Evolutionary conservation across 2,888 invertebrate genomes (phyloP), one percentile per base, ranked within the genome.

Genomic region (Leptothorax acervorum): DNA sequence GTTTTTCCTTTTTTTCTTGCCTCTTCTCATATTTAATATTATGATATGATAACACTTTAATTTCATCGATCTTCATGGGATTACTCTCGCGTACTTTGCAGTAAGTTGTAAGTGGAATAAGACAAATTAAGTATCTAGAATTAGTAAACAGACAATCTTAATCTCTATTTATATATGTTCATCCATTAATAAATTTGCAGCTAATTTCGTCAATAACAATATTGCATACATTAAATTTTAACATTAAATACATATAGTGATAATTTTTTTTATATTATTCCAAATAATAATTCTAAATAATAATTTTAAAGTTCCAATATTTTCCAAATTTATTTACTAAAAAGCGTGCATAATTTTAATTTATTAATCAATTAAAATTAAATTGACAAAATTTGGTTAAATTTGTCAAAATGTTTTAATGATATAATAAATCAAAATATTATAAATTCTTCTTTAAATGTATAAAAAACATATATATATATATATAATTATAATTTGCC

Each of bases 51-150:
- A 15, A 15, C 6, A 4, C 8, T 12, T 23, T 62, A 5, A 76
- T n/a, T 39, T 6, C 23, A 28, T 53, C 6, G 0, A 9, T 5
- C 55, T 60, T 63, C 18, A 63, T 15, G n/a, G 1, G 18, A 60
- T 68, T 4, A 60, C 0, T 42, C 2, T 12, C 15, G 8, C 31
- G 42, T 48, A 9, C 68, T 48, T 51, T 83, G 74, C 18, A 23
- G 62, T 51, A 87, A 8, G 18, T 82, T 88, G 23, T 68, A 87
- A 39, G 63, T 62, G 8, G 86, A 83, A 15, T 86, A 87, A 6
- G 86, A 79, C 0, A 57, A 82, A 23, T 82, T 87, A 8, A 87
- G 60, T 23, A 87, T 28, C 87, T 78, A 65, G 3, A 78, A 66
- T 65, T 65, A 42, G 2, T 48, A 45, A 3, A 45, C 28, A 39